Percentiles rank a stretch among this genome's conserved stretches.
phyloP scores from a whole-genome alignment of 2,113 vertebrate species.

The Corythoichthys haematopterus region DNA sequence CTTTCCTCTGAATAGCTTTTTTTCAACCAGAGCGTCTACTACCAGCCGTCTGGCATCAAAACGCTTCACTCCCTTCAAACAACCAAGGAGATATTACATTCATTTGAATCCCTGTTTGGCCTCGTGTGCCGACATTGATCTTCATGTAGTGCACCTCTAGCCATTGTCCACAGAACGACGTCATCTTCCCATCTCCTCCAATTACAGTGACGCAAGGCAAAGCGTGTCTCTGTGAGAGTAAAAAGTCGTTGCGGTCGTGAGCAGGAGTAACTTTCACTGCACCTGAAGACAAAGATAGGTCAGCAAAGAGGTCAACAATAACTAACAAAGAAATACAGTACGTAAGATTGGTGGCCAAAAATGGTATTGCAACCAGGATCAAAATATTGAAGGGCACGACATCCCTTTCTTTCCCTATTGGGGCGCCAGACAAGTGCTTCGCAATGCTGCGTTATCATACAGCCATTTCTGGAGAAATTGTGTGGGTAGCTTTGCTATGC shows the following conservation, averaged over 20 bases:
- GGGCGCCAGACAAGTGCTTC: too few relatives aligned
- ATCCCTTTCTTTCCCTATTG: too few relatives aligned
- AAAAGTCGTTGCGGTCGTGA: constrained; percentile 80
- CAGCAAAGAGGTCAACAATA: neutral
- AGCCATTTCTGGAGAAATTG: too few relatives aligned
- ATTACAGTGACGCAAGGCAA: constrained; percentile 77
- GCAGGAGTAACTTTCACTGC: constrained; percentile 83
- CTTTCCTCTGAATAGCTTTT: constrained; percentile 72
- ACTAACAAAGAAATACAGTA: too few relatives aligned
- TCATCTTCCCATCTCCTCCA: constrained; percentile 80
- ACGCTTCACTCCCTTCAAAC: constrained; percentile 75
- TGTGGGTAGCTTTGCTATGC: too few relatives aligned
- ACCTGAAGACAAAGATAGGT: constrained; percentile 61
- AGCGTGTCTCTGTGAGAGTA: constrained; percentile 72
- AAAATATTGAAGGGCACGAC: too few relatives aligned
- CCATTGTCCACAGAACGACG: constrained; percentile 73
- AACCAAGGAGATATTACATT: constrained; percentile 4
- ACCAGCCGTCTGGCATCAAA: constrained; percentile 80
- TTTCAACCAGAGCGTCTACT: constrained; percentile 74
- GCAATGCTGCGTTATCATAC: too few relatives aligned
- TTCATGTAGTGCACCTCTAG: constrained; percentile 77
- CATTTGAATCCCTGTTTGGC: too few relatives aligned
- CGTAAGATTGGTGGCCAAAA: too few relatives aligned
- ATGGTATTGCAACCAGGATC: too few relatives aligned
- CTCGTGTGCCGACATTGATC: too few relatives aligned